A percentile compares a stretch with the other conserved stretches of the same genome.
Conservation (phyloP, 2,797 vertebrate genomes). For the Tarsius wallacei region DNA sequence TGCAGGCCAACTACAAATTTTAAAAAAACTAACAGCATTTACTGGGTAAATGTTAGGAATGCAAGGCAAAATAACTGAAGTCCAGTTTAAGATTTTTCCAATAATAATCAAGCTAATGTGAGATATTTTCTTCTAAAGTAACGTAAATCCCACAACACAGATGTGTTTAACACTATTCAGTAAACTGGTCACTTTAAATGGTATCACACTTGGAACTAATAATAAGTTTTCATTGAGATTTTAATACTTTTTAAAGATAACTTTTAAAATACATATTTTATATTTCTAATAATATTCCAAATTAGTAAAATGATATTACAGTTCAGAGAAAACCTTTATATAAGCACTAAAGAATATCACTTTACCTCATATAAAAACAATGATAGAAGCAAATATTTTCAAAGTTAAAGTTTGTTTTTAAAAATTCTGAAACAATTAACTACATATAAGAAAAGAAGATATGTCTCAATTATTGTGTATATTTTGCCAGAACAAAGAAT, state of each 20-base stretch:
- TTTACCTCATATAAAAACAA: not conserved
- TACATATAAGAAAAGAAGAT: not conserved
- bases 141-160: not conserved
- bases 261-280: constrained; percentile 49
- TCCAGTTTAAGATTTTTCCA: constrained; percentile 10
- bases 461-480: constrained; percentile 27
- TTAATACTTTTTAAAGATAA: constrained; percentile 35
- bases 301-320: not conserved
- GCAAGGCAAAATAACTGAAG: not conserved
- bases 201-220: not conserved
- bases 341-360: constrained; percentile 1
- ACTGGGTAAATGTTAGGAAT: constrained; percentile 11
- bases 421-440: constrained; percentile 50
- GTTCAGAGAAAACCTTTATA: constrained; percentile 33
- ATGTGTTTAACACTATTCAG: not conserved
- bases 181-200: constrained; percentile 4
- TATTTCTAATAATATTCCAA: constrained; percentile 21
- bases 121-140: constrained; percentile 21
- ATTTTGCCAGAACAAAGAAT: constrained; percentile 32
- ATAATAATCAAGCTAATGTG: not conserved
- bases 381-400: not conserved
- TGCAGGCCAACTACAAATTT: not conserved
- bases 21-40: not conserved
- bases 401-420: constrained; percentile 56
- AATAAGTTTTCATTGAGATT: constrained; percentile 48